A percentile compares a stretch with the other conserved stretches of the same genome.
phyloP scores from a whole-genome alignment of 1,140 invertebrate species.

The Ceratoteleas bidentatus region DNA sequence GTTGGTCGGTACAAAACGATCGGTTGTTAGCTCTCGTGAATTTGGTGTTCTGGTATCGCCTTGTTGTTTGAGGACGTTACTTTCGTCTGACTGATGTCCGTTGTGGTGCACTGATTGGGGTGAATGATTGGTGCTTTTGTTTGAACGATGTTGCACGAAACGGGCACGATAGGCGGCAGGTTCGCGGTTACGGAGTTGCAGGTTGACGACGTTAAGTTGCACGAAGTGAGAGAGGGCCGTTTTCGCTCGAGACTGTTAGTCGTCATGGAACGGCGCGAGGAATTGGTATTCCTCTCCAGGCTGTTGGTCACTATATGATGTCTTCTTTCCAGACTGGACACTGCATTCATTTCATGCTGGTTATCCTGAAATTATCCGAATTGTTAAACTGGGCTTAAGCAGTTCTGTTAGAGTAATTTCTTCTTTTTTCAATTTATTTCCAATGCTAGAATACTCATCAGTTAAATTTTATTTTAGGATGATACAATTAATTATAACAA shows the following conservation, averaged over 20 bases:
- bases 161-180: slow-evolving; percentile 77
- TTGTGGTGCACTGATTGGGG: slow-evolving; percentile 71
- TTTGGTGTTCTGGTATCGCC: slow-evolving; percentile 70
- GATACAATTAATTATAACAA: no score
- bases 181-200: slow-evolving; percentile 75
- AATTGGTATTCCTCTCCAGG: slow-evolving; percentile 77
- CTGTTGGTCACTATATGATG: slow-evolving; percentile 80
- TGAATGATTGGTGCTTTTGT: slow-evolving; percentile 77
- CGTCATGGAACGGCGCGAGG: slow-evolving; percentile 73
- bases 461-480: no score
- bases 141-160: slow-evolving; percentile 78
- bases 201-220: slow-evolving; percentile 28
- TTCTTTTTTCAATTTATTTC: no score
- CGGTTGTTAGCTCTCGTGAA: slow-evolving; percentile 79
- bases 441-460: no score
- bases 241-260: slow-evolving; percentile 80
- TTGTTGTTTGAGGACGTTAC: slow-evolving; percentile 70
- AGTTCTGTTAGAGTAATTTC: no score
- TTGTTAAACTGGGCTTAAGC: no score
- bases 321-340: slow-evolving; percentile 76
- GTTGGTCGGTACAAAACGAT: slow-evolving; percentile 27
- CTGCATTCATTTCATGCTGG: slow-evolving; percentile 67
- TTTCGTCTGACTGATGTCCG: slow-evolving; percentile 72
- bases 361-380: slow-evolving; percentile 65
- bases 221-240: slow-evolving; percentile 72